Conservation (phyloP, 2,113 vertebrate genomes). For the Formicarius rufipectus region DNA sequence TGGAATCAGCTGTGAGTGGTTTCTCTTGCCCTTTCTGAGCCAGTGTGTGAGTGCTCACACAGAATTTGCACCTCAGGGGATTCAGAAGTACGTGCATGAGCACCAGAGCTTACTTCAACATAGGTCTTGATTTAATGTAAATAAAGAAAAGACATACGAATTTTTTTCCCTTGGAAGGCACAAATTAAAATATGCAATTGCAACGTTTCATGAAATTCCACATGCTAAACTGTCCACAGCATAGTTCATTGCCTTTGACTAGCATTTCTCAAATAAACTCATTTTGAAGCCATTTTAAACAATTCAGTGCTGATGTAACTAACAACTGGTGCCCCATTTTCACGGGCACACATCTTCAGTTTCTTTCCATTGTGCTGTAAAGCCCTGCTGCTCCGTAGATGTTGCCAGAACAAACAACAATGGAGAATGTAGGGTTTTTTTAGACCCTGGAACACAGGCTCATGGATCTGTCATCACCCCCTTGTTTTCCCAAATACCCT, state of each 20-base stretch:
- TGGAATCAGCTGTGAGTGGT: neutral
- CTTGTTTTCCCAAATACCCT: neutral
- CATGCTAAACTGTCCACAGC: neutral
- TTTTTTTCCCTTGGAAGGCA: neutral
- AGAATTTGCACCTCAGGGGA: neutral
- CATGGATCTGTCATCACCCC: neutral
- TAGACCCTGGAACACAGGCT: neutral
- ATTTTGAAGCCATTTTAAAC: slow-evolving; percentile 13
- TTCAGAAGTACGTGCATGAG: neutral
- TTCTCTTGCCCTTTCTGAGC: neutral
- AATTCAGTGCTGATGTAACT: neutral
- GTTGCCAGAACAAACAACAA: slow-evolving; percentile 48
- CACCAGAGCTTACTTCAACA: neutral
- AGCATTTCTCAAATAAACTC: neutral
- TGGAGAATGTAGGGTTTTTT: neutral
- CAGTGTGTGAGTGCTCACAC: neutral
- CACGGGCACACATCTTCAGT: neutral
- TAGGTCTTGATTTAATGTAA: neutral
- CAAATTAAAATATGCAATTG: neutral
- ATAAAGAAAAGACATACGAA: neutral
- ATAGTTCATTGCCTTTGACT: neutral
- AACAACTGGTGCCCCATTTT: neutral
- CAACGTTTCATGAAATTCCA: neutral
- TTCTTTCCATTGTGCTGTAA: slow-evolving; percentile 3
- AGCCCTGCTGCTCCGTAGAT: neutral